Percentiles rank a stretch among this genome's conserved stretches.
These are phyloP conservation scores for Podargus strigoides DNA, from an alignment of 2,797 vertebrate genomes.

Conservation along the genomic window DNA sequence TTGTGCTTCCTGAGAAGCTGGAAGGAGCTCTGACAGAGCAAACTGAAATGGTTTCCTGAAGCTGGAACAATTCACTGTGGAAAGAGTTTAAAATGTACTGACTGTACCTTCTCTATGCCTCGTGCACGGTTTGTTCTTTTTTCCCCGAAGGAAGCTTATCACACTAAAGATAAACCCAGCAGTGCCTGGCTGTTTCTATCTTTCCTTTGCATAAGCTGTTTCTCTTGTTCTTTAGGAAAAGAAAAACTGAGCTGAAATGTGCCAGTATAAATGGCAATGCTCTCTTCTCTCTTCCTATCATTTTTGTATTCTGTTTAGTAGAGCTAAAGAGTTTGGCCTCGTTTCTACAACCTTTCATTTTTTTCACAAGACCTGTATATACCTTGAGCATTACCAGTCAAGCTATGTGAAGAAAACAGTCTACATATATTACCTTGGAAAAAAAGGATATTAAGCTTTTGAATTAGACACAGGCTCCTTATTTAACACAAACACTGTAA, in stretches of 20 bases:
- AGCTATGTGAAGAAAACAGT: background rate
- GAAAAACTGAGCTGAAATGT: slow-evolving; percentile 7
- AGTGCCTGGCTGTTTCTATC: slow-evolving; percentile 1
- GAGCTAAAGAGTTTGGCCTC: background rate
- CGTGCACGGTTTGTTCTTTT: background rate
- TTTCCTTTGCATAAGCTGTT: slow-evolving; percentile 3
- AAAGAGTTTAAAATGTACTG: background rate
- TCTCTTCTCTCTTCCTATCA: background rate
- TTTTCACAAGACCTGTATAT: background rate
- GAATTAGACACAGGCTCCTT: background rate
- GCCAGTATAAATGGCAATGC: slow-evolving; percentile 4
- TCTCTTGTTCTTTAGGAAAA: background rate
- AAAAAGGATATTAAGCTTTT: background rate
- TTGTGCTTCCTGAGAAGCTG: background rate
- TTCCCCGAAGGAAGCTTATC: slow-evolving; percentile 30
- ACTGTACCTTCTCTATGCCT: background rate
- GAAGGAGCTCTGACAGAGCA: background rate
- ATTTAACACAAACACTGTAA: slow-evolving; percentile 23
- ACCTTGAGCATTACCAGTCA: background rate
- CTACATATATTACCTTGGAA: background rate
- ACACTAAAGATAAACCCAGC: slow-evolving; percentile 9
- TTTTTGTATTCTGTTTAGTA: background rate
- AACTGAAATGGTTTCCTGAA: background rate
- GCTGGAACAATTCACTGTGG: background rate
- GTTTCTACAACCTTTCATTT: slow-evolving; percentile 2